Evolutionary conservation across 2,113 vertebrate genomes (phyloP).

Genomic region (Corapipo altera): DNA sequence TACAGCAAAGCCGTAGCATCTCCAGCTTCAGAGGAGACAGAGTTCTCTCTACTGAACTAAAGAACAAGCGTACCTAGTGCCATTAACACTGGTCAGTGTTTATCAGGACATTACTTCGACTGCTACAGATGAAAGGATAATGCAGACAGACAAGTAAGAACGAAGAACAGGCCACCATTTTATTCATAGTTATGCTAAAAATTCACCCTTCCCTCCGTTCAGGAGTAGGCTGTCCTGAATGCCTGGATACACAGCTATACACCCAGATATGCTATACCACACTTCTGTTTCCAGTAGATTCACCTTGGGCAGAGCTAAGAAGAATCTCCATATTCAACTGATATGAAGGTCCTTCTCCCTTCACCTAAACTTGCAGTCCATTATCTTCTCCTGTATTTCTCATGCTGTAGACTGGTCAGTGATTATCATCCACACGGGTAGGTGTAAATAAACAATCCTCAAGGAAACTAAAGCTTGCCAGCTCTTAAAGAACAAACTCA

Average conservation of each 20-base stretch:
- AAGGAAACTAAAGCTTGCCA: neutral
- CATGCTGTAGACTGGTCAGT: neutral
- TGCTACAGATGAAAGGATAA: neutral
- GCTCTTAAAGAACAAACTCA: neutral
- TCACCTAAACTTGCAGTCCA: neutral
- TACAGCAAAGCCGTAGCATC: neutral
- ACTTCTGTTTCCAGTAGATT: neutral
- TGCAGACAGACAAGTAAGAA: neutral
- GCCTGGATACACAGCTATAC: neutral
- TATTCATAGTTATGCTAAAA: neutral
- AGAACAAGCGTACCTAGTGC: neutral
- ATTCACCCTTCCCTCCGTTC: neutral
- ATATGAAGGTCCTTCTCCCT: neutral
- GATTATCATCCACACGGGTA: neutral
- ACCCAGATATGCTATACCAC: accelerated
- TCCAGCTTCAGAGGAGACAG: neutral
- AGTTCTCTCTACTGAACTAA: neutral
- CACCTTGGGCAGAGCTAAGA: neutral
- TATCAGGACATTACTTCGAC: neutral
- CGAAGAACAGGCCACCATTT: neutral
- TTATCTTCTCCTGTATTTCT: neutral
- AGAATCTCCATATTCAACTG: neutral
- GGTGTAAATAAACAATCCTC: neutral
- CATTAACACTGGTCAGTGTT: neutral
- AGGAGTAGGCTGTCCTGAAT: neutral